A percentile compares a stretch with the other conserved stretches of the same genome.
These are phyloP conservation scores for Donacobius atricapilla DNA, from an alignment of 2,113 vertebrate species.

Conservation along the genomic window DNA sequence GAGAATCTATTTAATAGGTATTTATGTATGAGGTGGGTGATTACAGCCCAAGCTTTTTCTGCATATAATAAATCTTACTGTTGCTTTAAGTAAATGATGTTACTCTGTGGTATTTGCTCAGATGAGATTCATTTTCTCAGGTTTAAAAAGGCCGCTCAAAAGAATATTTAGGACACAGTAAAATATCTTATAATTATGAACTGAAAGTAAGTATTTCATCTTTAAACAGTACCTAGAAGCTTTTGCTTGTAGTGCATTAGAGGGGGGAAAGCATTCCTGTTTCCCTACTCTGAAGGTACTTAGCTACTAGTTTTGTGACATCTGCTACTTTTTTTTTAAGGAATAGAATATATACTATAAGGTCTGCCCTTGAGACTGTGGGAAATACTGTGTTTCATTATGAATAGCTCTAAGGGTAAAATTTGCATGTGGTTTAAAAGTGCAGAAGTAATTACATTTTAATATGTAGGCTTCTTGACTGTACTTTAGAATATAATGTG, in stretches of 20 bases:
- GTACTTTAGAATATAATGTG: neutral
- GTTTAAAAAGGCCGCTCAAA: neutral
- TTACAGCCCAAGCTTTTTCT: neutral
- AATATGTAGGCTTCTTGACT: slow-evolving; percentile 19
- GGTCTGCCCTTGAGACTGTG: slow-evolving; percentile 41
- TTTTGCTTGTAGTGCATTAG: neutral
- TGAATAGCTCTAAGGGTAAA: slow-evolving; percentile 47
- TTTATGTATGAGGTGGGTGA: neutral
- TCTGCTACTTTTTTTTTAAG: neutral
- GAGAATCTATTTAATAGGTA: neutral
- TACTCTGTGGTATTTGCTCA: neutral
- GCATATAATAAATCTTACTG: neutral
- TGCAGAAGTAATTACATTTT: slow-evolving; percentile 19
- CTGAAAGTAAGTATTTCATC: neutral
- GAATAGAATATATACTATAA: neutral
- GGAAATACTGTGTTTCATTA: slow-evolving; percentile 20
- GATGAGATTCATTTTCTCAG: neutral
- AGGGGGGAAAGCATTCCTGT: neutral
- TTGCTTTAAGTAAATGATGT: neutral
- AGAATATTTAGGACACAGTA: neutral
- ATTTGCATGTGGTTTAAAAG: slow-evolving; percentile 54
- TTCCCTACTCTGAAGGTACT: neutral
- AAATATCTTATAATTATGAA: neutral
- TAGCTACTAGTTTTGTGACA: neutral
- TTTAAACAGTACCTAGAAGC: neutral